Conservation (phyloP, 2,113 vertebrate species). For the Hepsetus odoe region DNA sequence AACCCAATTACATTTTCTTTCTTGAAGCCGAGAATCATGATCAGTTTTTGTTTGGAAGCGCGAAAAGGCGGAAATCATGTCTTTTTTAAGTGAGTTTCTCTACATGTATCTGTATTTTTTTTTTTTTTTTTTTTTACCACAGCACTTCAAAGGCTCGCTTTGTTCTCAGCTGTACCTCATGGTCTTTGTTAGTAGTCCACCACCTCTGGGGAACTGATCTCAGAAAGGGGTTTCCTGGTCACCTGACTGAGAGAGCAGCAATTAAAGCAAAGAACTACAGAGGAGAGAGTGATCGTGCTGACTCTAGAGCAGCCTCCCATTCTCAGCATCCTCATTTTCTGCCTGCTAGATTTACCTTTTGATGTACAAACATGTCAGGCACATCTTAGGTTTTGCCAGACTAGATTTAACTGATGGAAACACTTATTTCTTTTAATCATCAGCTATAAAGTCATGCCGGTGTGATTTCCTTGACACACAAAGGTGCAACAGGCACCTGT, state of each 20-base stretch:
- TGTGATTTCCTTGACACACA: not conserved
- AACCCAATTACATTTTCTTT: no score
- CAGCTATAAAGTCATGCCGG: not conserved
- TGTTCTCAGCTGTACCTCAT: constrained; percentile 15
- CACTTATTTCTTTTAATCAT: constrained; percentile 1
- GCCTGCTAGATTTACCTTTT: not conserved
- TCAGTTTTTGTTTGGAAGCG: no score
- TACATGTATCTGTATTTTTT: not conserved
- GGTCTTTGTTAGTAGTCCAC: constrained; percentile 22
- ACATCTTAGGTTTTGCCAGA: not conserved
- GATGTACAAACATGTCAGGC: not conserved
- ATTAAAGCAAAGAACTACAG: constrained; percentile 1
- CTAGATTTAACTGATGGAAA: not conserved
- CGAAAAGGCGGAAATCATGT: no score
- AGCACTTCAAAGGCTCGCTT: not conserved
- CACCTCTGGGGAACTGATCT: constrained; percentile 42
- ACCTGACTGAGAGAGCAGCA: constrained; percentile 11
- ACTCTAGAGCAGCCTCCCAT: not conserved
- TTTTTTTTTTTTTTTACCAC: not conserved
- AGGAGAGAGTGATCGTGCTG: constrained; percentile 6
- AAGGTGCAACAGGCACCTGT: not conserved
- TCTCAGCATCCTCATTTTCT: not conserved
- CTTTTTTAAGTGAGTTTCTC: no score
- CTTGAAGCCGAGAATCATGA: no score
- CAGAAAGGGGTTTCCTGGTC: not conserved